Percentiles rank a stretch among this genome's conserved stretches.
Evolutionary conservation across 2,797 vertebrate species (phyloP).

Genomic region (Selene dorsalis): DNA sequence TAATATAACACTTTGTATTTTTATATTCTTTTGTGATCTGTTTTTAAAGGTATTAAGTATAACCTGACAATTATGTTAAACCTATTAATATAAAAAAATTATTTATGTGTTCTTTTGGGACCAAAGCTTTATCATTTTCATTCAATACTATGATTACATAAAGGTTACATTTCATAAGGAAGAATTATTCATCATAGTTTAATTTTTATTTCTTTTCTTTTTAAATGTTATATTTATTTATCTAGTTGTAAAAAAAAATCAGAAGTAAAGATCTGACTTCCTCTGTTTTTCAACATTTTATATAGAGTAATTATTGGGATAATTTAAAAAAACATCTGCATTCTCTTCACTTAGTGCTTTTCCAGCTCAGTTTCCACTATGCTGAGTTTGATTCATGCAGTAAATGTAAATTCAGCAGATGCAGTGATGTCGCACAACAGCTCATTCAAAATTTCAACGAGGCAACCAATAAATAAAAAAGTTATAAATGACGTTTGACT

Average conservation of each 20-base stretch:
- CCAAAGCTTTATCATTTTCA: neutral
- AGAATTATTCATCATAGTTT: neutral
- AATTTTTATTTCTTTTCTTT: neutral
- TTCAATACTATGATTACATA: neutral
- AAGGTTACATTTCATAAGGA: neutral
- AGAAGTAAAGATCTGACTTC: neutral
- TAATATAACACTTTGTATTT: neutral
- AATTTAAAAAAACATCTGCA: neutral
- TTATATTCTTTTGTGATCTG: neutral
- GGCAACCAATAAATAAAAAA: neutral
- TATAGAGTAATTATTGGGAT: neutral
- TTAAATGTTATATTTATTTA: neutral
- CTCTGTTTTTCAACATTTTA: neutral
- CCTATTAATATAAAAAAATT: neutral
- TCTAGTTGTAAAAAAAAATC: neutral
- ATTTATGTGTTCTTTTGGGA: neutral
- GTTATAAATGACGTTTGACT: neutral
- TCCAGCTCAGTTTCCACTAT: neutral
- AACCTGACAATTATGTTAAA: neutral
- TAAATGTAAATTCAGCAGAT: slow-evolving; percentile 2
- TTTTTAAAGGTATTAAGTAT: neutral
- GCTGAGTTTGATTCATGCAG: neutral
- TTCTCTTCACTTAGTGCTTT: too few relatives aligned
- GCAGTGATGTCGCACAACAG: neutral
- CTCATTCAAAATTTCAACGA: neutral